phyloP scores from a whole-genome alignment of 2,113 vertebrate genomes.

The Opisthocomus hoazin region DNA sequence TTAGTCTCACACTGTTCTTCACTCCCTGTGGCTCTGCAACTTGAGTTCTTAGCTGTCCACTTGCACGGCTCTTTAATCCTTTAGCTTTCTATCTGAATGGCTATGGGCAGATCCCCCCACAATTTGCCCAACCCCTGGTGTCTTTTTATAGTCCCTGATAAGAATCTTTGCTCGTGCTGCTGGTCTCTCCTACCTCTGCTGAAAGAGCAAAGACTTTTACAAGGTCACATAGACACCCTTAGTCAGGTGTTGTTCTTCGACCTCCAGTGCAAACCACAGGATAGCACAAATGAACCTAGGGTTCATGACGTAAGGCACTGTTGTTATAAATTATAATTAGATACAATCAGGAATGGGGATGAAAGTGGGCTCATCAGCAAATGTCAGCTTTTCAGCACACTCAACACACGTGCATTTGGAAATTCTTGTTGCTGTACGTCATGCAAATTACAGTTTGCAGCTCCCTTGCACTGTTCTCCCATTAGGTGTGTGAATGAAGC shows the following conservation, averaged over 20 bases:
- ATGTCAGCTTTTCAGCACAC: neutral
- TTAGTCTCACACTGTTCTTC: neutral
- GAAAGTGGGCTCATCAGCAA: neutral
- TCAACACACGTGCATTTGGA: neutral
- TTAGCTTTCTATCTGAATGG: neutral
- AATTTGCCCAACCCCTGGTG: neutral
- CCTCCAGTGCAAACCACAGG: neutral
- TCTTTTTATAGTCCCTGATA: neutral
- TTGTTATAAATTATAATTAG: neutral
- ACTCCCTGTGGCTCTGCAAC: neutral
- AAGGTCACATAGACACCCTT: neutral
- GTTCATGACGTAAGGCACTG: neutral
- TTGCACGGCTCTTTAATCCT: neutral
- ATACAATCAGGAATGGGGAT: neutral
- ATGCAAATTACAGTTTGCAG: neutral
- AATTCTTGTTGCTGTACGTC: neutral
- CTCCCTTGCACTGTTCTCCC: neutral
- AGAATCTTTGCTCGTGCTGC: neutral
- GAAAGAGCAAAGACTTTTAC: neutral
- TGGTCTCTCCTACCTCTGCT: neutral
- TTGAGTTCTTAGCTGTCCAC: neutral
- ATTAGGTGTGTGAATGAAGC: slow-evolving; percentile 16
- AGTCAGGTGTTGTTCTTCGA: neutral
- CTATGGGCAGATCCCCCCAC: neutral
- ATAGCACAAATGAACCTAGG: neutral